Percentiles rank a stretch among this genome's conserved stretches.
Evolutionary conservation across 2,888 invertebrate genomes (phyloP).

Genomic region (Xestia sexstrigata): DNA sequence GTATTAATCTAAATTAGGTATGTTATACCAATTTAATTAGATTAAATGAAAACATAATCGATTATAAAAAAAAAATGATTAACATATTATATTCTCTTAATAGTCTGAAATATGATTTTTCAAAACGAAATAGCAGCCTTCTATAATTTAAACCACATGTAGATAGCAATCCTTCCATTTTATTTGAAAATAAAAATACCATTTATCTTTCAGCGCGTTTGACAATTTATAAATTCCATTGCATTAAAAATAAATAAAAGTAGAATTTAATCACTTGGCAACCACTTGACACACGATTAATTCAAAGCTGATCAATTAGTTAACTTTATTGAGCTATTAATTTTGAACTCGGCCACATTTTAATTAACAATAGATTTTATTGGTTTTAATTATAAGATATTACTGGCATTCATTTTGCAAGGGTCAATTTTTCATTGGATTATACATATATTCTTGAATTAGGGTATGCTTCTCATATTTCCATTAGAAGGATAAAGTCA

Average conservation of each 20-base stretch:
- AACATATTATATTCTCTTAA: neutral
- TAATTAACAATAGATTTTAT: slow-evolving; percentile 27
- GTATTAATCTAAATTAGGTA: neutral
- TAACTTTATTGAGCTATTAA: slow-evolving; percentile 40
- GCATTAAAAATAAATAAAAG: slow-evolving; percentile 26
- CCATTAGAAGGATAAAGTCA: neutral
- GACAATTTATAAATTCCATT: neutral
- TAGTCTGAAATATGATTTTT: neutral
- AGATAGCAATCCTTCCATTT: neutral
- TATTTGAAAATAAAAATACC: neutral
- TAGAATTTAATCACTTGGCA: slow-evolving; percentile 22
- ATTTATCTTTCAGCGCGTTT: slow-evolving; percentile 4
- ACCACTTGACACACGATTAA: slow-evolving; percentile 35
- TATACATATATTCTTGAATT: neutral
- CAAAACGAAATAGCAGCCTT: neutral
- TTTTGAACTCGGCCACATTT: slow-evolving; percentile 32
- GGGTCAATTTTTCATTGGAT: neutral
- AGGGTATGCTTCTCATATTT: neutral
- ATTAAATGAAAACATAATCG: neutral
- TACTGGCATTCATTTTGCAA: slow-evolving; percentile 3
- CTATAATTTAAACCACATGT: neutral
- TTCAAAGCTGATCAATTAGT: slow-evolving; percentile 36
- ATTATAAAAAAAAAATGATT: neutral
- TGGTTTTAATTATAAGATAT: slow-evolving; percentile 16
- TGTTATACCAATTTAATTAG: neutral